Base-by-base conservation (phyloP, 2,888 invertebrate genomes). In the Polyommatus icarus region DNA sequence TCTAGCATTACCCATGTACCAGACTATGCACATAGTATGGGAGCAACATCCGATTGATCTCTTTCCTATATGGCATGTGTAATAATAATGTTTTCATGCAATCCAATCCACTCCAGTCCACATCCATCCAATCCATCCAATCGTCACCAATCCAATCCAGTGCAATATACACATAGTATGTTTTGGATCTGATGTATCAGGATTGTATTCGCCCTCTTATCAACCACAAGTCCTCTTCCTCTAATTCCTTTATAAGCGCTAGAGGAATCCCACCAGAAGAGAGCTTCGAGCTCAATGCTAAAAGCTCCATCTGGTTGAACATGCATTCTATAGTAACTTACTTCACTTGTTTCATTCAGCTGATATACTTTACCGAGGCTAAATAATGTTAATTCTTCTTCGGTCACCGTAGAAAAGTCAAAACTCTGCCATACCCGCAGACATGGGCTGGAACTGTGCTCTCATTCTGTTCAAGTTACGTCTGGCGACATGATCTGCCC, bases 271-370 rank as follows among this genome's bases (percentile, higher is more conserved):
- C n/a, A n/a, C n/a, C n/a, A n/a, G n/a, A n/a, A n/a, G n/a, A n/a
- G n/a, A n/a, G n/a, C n/a, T n/a, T 6, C 71, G 50, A 73, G 73
- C 50, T 73, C 50, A 73, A 73, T 79, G 54, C 36, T 71, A 57
- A 80, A 79, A 24, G 77, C 77, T 29, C 78, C 78, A 61, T 79
- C 75, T n/a, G 61, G 79, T 29, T 71, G 79, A 15, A 80, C 36
- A 24, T 80, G 79, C 59, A 79, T 78, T 7, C 78, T 78, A 57
- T 79, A 79, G 73, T 80, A 79, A 36, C 76, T 79, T n/a, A 36
- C 76, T 79, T n/a, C 59, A 24, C 1, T 73, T 0, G 80, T 78
- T 32, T 78, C 78, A 57, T 80, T 80, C 29, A 78, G 57, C 36
- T 78, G 78, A 54, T 79, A 80, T 71, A 12, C 78, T 79, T 79